A percentile compares a stretch with the other conserved stretches of the same genome.
phyloP scores from a whole-genome alignment of 2,797 vertebrate genomes.

The Choloepus didactylus region DNA sequence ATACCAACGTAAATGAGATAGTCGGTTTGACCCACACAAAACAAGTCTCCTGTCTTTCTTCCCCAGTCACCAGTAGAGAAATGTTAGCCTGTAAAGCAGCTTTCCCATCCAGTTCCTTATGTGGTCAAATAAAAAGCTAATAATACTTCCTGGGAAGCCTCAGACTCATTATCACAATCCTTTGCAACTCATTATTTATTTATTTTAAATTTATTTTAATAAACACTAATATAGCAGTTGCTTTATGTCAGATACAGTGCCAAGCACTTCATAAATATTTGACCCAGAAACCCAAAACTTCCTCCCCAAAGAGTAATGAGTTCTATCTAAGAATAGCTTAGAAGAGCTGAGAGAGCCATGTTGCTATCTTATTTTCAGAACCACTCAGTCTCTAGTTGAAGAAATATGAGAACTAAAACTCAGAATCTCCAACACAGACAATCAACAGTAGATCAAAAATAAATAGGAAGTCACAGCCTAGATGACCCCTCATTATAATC shows the following conservation, averaged over 20 bases:
- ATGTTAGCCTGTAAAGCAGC: not conserved
- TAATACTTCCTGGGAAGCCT: not conserved
- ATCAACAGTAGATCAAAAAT: not conserved
- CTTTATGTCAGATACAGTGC: not conserved
- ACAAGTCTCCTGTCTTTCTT: not conserved
- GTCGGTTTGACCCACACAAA: not conserved
- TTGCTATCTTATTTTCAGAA: conserved; percentile 55
- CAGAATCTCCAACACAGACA: not conserved
- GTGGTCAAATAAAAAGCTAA: not conserved
- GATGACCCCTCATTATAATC: not conserved
- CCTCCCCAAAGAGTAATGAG: not conserved
- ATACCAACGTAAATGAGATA: not conserved
- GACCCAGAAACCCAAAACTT: not conserved
- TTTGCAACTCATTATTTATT: conserved; percentile 22
- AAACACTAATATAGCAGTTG: conserved; percentile 18
- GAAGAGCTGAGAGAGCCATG: not conserved
- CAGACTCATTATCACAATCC: not conserved
- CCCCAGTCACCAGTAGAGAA: not conserved
- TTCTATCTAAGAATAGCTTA: not conserved
- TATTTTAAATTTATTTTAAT: conserved; percentile 61
- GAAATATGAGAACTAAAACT: not conserved
- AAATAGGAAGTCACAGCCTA: not conserved
- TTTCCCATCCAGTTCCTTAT: not conserved
- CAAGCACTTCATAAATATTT: conserved; percentile 45
- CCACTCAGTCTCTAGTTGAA: not conserved